A percentile compares a stretch with the other conserved stretches of the same genome.
Evolutionary conservation across 1,140 invertebrate genomes (phyloP).

Genomic region (Drosophila repletoides): DNA sequence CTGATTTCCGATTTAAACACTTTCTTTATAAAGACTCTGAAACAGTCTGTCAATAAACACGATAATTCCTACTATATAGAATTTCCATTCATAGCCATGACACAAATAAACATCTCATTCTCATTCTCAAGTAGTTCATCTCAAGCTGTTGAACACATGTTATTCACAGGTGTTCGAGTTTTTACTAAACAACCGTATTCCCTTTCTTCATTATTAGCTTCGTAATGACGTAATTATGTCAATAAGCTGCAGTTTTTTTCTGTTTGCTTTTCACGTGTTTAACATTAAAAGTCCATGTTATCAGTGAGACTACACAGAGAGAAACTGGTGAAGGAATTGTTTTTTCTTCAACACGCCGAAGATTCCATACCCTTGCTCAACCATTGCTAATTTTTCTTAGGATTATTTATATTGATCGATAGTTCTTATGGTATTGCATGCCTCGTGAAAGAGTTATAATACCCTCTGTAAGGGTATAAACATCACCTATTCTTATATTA

Average conservation of each 20-base stretch:
- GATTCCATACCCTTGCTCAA: too few species aligned
- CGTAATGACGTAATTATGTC: constrained; percentile 8
- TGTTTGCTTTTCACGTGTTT: constrained; percentile 3
- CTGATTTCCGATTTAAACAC: too few species aligned
- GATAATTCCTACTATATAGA: not conserved
- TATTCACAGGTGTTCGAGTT: constrained; percentile 14
- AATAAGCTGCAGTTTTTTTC: constrained; percentile 5
- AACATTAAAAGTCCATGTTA: constrained; percentile 17
- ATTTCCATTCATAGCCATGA: not conserved
- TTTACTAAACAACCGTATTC: not conserved
- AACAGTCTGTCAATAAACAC: not conserved
- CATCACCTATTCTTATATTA: too few species aligned
- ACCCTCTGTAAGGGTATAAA: too few species aligned
- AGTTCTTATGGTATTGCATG: not conserved
- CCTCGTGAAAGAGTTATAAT: too few species aligned
- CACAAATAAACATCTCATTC: not conserved
- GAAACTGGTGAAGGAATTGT: too few species aligned
- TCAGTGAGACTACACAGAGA: constrained; percentile 11
- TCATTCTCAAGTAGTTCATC: not conserved
- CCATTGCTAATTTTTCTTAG: too few species aligned
- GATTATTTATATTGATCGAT: too few species aligned
- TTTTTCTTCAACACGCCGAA: too few species aligned
- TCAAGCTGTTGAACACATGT: not conserved
- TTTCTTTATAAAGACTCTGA: too few species aligned
- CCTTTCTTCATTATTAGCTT: not conserved